phyloP scores from a whole-genome alignment of 2,113 vertebrate species.

The Peromyscus maniculatus region DNA sequence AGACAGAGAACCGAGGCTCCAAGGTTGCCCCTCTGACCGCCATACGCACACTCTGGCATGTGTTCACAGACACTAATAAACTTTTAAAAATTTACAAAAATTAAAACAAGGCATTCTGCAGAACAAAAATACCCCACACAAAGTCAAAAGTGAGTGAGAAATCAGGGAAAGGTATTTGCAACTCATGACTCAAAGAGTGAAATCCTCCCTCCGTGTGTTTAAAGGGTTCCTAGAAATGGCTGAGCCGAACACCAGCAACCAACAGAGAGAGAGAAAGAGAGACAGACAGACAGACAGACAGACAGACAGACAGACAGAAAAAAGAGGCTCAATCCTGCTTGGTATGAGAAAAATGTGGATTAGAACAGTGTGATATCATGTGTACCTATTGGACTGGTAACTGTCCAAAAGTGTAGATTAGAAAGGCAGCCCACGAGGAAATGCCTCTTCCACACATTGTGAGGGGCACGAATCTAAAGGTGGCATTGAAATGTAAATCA shows the following conservation, averaged over 20 bases:
- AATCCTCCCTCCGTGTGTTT: conserved; percentile 14
- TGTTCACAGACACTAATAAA: not conserved
- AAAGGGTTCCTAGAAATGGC: conserved; percentile 52
- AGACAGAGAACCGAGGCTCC: no score
- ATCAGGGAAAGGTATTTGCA: conserved; percentile 55
- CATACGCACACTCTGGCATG: not conserved
- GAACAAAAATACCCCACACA: conserved; percentile 58
- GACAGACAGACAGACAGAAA: not conserved
- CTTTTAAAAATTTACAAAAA: not conserved
- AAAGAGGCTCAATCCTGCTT: not conserved
- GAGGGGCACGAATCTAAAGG: no score
- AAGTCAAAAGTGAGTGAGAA: conserved; percentile 66
- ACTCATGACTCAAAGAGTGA: conserved; percentile 44
- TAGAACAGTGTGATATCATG: not conserved
- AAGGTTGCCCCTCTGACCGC: not conserved
- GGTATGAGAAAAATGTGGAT: conserved; percentile 3
- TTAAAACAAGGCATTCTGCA: conserved; percentile 35
- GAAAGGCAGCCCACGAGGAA: not conserved
- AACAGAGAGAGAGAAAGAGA: not conserved
- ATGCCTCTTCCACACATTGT: no score
- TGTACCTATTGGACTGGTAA: not conserved
- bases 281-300: not conserved
- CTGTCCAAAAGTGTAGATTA: not conserved
- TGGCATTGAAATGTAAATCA: not conserved
- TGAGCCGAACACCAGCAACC: not conserved